phyloP scores from a whole-genome alignment of 2,888 invertebrate species.

The Chrysomela aeneicollis region DNA sequence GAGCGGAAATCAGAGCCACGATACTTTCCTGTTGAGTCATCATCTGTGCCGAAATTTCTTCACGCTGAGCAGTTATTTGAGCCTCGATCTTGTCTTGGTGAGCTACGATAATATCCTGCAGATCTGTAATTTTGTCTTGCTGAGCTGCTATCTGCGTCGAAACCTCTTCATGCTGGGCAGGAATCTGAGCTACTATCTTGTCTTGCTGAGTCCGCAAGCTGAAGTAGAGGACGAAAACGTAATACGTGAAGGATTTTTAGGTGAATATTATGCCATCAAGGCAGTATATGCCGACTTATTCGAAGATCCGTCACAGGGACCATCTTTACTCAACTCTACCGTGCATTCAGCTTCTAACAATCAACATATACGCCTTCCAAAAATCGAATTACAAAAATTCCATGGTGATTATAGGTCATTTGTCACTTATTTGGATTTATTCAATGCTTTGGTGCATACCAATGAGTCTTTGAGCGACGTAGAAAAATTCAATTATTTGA shows the following conservation, averaged over 20 bases:
- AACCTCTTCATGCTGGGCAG: too few species aligned
- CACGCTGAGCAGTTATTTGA: too few species aligned
- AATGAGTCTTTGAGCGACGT: neutral
- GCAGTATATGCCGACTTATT: neutral
- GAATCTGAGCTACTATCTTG: neutral
- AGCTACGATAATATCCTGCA: too few species aligned
- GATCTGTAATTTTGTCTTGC: too few species aligned
- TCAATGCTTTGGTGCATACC: slow-evolving; percentile 9
- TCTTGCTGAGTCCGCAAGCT: neutral
- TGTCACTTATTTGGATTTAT: too few species aligned
- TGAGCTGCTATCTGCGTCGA: too few species aligned
- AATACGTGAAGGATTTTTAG: slow-evolving; percentile 1
- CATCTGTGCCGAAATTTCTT: too few species aligned
- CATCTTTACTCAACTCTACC: neutral
- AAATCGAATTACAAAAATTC: slow-evolving; percentile 1
- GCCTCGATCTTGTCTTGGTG: too few species aligned
- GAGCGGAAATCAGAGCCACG: too few species aligned
- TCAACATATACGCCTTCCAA: too few species aligned
- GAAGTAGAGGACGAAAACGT: slow-evolving; percentile 7
- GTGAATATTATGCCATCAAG: slow-evolving; percentile 12
- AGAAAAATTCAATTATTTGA: slow-evolving; percentile 14
- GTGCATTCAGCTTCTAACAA: neutral
- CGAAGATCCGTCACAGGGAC: neutral
- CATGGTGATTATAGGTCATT: slow-evolving; percentile 1
- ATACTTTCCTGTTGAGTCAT: too few species aligned